A percentile compares a stretch with the other conserved stretches of the same genome.
Conservation (phyloP, 2,797 vertebrate genomes). For the Pristis pectinata region DNA sequence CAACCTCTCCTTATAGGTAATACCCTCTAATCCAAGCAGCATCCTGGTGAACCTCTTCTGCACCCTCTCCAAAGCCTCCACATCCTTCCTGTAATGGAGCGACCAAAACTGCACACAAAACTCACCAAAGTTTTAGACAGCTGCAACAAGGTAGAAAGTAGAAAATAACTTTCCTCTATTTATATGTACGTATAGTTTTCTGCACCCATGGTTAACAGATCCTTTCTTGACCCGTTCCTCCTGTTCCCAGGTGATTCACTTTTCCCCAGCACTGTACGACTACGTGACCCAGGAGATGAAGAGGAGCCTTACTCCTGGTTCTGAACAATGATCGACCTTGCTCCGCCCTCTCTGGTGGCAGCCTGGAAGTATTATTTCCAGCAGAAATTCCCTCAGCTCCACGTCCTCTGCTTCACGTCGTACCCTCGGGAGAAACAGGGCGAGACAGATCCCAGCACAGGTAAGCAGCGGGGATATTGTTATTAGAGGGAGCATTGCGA, state of each 20-base stretch:
- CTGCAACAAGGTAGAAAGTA: too few relatives aligned
- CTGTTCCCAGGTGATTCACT: slow-evolving; percentile 71
- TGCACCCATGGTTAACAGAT: too few relatives aligned
- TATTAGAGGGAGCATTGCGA: too few relatives aligned
- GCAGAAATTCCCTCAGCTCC: slow-evolving; percentile 69
- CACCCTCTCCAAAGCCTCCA: too few relatives aligned
- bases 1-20: too few relatives aligned
- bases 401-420: slow-evolving; percentile 79
- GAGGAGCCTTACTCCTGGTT: slow-evolving; percentile 74
- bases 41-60: too few relatives aligned
- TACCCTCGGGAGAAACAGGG: slow-evolving; percentile 65
- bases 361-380: slow-evolving; percentile 87
- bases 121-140: too few relatives aligned
- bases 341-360: slow-evolving; percentile 69
- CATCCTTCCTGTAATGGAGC: too few relatives aligned
- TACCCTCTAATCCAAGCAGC: too few relatives aligned
- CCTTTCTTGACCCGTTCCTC: neutral
- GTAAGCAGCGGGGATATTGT: slow-evolving; percentile 38
- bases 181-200: too few relatives aligned
- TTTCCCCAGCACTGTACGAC: slow-evolving; percentile 75
- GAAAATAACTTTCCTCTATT: too few relatives aligned
- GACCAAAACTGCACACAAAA: too few relatives aligned
- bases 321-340: slow-evolving; percentile 85
- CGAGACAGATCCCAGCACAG: slow-evolving; percentile 46
- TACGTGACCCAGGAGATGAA: slow-evolving; percentile 73